Conservation (phyloP, 2,888 invertebrate species). For the Bruchidius siliquastri region DNA sequence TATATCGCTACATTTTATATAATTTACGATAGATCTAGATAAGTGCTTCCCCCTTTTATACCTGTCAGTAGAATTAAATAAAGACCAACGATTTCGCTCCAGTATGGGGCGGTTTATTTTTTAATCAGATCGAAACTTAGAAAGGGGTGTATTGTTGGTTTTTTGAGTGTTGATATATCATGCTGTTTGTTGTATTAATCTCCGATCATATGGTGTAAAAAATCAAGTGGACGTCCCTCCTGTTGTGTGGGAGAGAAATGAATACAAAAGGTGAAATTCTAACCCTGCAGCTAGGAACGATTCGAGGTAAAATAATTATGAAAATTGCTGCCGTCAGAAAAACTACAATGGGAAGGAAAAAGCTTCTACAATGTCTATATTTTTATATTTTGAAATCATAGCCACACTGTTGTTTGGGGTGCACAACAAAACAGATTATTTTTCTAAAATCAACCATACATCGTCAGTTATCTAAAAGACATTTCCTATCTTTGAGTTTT, state of each 20-base stretch:
- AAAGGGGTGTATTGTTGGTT: conserved; percentile 12
- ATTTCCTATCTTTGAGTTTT: no score
- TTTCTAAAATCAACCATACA: no score
- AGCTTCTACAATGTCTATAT: no score
- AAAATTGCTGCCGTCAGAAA: background rate
- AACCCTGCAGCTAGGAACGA: background rate
- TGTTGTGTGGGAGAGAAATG: background rate
- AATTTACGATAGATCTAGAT: conserved; percentile 25
- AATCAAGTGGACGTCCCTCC: background rate
- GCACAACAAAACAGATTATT: no score
- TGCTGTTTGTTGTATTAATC: conserved; percentile 2
- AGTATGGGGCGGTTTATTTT: conserved; percentile 13
- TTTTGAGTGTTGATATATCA: background rate
- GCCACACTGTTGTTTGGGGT: no score
- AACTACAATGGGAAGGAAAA: background rate
- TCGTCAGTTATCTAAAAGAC: no score
- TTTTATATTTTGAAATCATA: no score
- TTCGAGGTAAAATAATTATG: background rate
- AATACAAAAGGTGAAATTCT: background rate
- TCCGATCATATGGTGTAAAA: background rate
- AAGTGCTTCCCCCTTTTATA: conserved; percentile 28
- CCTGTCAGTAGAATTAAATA: conserved; percentile 33
- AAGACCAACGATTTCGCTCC: conserved; percentile 7
- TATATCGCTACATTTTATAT: background rate
- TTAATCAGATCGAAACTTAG: conserved; percentile 11